Base-by-base conservation (phyloP, 1,140 invertebrate species). In the Brachionus sp. region DNA sequence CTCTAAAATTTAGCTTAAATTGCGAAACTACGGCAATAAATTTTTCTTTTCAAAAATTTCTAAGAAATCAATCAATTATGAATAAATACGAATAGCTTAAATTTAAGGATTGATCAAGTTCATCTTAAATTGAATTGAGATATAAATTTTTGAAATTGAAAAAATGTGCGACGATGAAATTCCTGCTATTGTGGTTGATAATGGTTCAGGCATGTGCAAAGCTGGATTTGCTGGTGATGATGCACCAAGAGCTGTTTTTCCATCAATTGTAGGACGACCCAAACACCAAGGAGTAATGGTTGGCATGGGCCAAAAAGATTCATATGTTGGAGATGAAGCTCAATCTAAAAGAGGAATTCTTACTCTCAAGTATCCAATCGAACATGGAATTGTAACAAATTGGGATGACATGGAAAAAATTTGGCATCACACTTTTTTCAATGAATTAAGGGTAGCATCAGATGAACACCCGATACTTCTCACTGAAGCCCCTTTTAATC, bases 251-350 rank as follows among this genome's bases (percentile, higher is more conserved):
- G 94, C 94, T 87, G 94, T 95, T 84, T 95, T 95, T 90, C 93
- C 94, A 53, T 94, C 93, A 62, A 95, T 95, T 88, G 93, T 94
- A 77, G 93, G 93, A 62, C 91, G 94, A 84, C 94, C 94, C 57
- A 90, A 93, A 86, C 93, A 95, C 86, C 86, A 92, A 91, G 93
- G 93, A 86, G 94, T 96, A 85, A 95, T 96, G 94, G 94, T 96
- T 84, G 95, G 95, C 88, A 96, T 96, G 95, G 95, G 94, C 86
- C 94, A 96, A 88, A 96, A 95, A 90, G 95, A 96, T 90, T 93
- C 93, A 10, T 96, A 96, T 88, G 95, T 96, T 83, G 95, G 95
- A 85, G 95, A 96, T 88, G 84, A 85, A 78, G 84, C 84, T 68
- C 84, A 84, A 80, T 64, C 53, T 5, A 84, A 85, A 42, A 66